phyloP scores from a whole-genome alignment of 2,797 vertebrate species.

The Ceyx erithaca region DNA sequence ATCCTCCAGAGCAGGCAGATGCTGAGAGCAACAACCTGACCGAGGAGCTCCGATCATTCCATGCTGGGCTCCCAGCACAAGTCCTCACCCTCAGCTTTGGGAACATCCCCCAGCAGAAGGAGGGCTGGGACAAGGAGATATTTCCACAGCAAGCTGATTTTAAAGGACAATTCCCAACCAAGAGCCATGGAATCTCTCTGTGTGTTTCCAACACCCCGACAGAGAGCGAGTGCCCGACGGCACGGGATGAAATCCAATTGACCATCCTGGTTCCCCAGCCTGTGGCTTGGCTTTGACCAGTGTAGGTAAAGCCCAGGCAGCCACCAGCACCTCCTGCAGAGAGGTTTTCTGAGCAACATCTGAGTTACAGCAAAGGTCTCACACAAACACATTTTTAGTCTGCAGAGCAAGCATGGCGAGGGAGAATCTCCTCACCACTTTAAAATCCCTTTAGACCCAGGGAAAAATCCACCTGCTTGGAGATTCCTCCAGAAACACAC shows the following conservation, averaged over 20 bases:
- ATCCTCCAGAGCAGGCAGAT: not conserved
- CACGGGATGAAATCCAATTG: not conserved
- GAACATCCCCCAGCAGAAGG: not conserved
- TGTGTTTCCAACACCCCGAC: not conserved
- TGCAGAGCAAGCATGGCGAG: not conserved
- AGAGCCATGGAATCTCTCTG: not conserved
- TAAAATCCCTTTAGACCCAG: not conserved
- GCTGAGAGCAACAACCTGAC: fast-evolving
- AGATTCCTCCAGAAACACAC: not conserved
- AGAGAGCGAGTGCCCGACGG: fast-evolving
- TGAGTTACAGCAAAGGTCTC: not conserved
- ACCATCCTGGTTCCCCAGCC: fast-evolving
- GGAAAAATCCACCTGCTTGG: not conserved
- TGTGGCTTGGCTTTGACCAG: not conserved
- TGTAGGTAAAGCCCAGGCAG: not conserved
- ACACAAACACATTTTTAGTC: fast-evolving
- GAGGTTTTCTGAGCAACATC: not conserved
- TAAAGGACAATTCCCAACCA: not conserved
- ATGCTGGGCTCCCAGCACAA: not conserved
- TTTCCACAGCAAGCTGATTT: not conserved
- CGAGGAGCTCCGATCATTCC: not conserved
- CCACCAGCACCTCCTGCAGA: not conserved
- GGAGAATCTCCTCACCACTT: not conserved
- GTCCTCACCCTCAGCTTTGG: not conserved
- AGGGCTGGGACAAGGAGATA: not conserved